A percentile compares a stretch with the other conserved stretches of the same genome.
phyloP scores from a whole-genome alignment of 2,888 invertebrate genomes.

The Parochlus steinenii region DNA sequence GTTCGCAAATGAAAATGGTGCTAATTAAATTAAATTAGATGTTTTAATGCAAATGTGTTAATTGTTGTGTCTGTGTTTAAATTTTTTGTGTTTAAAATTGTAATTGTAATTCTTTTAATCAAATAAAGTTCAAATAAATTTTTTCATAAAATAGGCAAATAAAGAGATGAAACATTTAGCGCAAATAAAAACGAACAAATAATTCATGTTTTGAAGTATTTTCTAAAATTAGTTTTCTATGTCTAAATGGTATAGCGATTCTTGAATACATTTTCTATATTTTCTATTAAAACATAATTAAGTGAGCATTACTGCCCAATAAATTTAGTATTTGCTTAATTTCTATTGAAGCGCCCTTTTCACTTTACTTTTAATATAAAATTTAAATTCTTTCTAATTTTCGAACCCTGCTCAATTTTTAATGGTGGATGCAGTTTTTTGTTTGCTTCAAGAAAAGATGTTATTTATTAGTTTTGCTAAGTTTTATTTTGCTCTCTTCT shows the following conservation, averaged over 20 bases:
- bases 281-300: neutral
- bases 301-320: slow-evolving; percentile 18
- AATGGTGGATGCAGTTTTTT: slow-evolving; percentile 7
- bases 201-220: neutral
- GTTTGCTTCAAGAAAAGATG: neutral
- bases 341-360: slow-evolving; percentile 4
- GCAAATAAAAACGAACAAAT: no score
- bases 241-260: neutral
- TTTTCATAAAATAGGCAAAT: no score
- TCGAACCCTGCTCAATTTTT: slow-evolving; percentile 17
- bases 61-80: neutral
- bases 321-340: slow-evolving; percentile 18
- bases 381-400: slow-evolving; percentile 11
- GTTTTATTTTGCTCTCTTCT: slow-evolving; percentile 23
- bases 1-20: neutral
- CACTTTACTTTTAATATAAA: slow-evolving; percentile 4
- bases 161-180: no score
- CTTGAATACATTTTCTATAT: no score
- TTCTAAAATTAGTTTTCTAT: slow-evolving; percentile 10
- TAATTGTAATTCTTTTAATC: neutral
- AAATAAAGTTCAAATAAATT: neutral
- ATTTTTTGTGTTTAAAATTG: neutral
- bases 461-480: slow-evolving; percentile 14
- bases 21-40: neutral
- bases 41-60: no score